These are phyloP conservation scores for Microctonus brassicae DNA, from an alignment of 2,888 invertebrate genomes.

Conservation along the genomic window DNA sequence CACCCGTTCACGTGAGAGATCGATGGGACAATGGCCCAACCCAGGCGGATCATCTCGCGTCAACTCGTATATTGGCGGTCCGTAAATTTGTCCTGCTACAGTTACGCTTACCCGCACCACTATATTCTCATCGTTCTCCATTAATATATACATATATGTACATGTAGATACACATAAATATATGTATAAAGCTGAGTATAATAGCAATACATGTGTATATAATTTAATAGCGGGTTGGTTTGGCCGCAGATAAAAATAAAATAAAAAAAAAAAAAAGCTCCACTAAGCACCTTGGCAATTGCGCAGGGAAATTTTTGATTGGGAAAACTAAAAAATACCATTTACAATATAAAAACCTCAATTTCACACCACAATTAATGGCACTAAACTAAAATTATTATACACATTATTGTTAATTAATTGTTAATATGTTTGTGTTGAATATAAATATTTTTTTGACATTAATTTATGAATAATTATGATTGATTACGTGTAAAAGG, in stretches of 20 bases:
- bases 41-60: conserved; percentile 46
- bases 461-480: conserved; percentile 31
- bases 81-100: conserved; percentile 49
- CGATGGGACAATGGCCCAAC: conserved; percentile 37
- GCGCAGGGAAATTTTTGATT: conserved; percentile 21
- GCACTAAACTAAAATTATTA: neutral
- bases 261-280: too few species aligned
- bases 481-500: conserved; percentile 8
- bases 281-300: conserved; percentile 37
- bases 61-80: conserved; percentile 41
- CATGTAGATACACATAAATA: neutral
- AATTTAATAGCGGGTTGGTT: conserved; percentile 16
- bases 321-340: conserved; percentile 15
- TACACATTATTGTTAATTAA: neutral
- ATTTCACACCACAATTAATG: conserved; percentile 10
- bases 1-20: conserved; percentile 33
- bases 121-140: neutral
- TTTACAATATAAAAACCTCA: neutral
- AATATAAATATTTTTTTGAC: conserved; percentile 14
- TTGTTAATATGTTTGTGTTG: conserved; percentile 2
- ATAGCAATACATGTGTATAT: neutral
- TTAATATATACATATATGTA: neutral
- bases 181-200: too few species aligned
- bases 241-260: conserved; percentile 48
- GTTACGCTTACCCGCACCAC: conserved; percentile 26